These are phyloP conservation scores for Sitobion miscanthi DNA, from an alignment of 1,140 invertebrate species.

Conservation along the genomic window DNA sequence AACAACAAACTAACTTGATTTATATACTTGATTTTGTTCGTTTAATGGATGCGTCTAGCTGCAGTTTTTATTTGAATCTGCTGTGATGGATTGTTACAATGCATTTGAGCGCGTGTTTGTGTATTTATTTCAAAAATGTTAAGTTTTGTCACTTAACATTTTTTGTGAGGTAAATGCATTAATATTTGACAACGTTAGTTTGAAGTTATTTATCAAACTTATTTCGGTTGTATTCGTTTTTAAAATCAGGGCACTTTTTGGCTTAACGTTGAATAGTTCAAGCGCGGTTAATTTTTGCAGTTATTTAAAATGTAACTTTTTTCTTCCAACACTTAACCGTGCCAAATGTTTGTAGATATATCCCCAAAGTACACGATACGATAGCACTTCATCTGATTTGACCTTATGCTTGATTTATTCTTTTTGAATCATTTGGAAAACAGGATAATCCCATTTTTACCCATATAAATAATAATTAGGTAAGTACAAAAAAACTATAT, in stretches of 20 bases:
- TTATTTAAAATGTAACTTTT: neutral
- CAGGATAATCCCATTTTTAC: neutral
- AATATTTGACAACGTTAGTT: neutral
- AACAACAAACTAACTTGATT: neutral
- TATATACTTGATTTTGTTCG: neutral
- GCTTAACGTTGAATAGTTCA: neutral
- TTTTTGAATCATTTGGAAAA: neutral
- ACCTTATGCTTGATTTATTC: neutral
- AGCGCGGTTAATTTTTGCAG: constrained; percentile 22
- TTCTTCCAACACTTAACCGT: neutral
- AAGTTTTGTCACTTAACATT: neutral
- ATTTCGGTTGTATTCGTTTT: constrained; percentile 19
- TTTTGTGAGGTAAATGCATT: neutral
- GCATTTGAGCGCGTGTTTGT: neutral
- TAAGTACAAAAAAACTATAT: no score
- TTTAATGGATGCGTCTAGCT: neutral
- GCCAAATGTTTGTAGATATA: neutral
- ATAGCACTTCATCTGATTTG: neutral
- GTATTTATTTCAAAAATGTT: neutral
- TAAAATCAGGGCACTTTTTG: constrained; percentile 5
- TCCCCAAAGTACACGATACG: neutral
- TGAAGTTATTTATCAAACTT: constrained; percentile 6
- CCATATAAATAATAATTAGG: neutral
- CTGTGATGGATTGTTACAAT: neutral
- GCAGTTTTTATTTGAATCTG: neutral